Percentiles rank a stretch among this genome's conserved stretches.
phyloP scores from a whole-genome alignment of 2,797 vertebrate genomes.

The Heterohyrax brucei region DNA sequence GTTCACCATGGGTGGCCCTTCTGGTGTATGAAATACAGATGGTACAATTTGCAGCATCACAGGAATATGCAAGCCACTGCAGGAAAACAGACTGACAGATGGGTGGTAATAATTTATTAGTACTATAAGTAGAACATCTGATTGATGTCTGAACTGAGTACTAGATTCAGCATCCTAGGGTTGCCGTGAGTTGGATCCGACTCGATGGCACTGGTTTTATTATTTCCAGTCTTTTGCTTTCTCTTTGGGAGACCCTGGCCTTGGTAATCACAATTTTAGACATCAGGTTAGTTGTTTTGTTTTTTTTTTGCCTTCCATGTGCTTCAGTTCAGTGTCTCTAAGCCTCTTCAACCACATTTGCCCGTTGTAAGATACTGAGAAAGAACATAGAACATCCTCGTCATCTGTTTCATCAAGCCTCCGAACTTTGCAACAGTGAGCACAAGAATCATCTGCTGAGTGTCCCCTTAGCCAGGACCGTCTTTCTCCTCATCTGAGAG shows the following conservation, averaged over 20 bases:
- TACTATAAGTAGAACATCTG: background rate
- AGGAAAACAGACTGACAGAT: too few species aligned
- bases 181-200: too few species aligned
- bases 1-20: too few species aligned
- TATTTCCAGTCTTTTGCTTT: conserved; percentile 6
- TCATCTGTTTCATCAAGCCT: background rate
- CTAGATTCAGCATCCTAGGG: background rate
- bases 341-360: background rate
- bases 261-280: background rate
- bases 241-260: background rate
- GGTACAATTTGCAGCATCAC: too few species aligned
- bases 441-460: background rate
- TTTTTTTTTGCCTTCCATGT: background rate
- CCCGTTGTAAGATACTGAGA: background rate
- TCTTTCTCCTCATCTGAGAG: background rate
- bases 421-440: background rate
- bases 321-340: background rate
- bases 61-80: too few species aligned
- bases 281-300: background rate
- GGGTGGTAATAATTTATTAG: background rate
- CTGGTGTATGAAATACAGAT: too few species aligned
- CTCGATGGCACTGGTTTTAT: too few species aligned
- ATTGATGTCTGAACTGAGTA: background rate
- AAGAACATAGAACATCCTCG: background rate
- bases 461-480: background rate